Percentiles rank a stretch among this genome's conserved stretches.
phyloP scores from a whole-genome alignment of 2,888 invertebrate species.

The Eristalis pertinax region DNA sequence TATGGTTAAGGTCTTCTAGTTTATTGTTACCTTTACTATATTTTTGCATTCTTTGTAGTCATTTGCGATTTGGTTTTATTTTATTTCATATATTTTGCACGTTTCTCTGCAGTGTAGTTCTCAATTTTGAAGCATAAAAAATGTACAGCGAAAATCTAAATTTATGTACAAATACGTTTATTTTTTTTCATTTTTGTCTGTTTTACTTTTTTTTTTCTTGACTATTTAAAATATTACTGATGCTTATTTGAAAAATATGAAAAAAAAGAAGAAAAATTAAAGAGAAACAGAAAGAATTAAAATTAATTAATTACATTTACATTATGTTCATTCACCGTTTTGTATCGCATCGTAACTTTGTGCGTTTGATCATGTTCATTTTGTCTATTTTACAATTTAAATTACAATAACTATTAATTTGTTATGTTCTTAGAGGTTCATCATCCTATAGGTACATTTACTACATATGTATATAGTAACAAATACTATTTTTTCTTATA shows the following conservation, averaged over 20 bases:
- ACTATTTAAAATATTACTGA: conserved; percentile 49
- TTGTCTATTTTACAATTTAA: conserved; percentile 45
- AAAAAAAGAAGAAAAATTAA: not conserved
- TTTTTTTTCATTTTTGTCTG: conserved; percentile 12
- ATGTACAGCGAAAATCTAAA: conserved; percentile 60
- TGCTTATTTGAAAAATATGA: conserved; percentile 13
- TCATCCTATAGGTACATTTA: conserved; percentile 60
- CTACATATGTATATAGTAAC: conserved; percentile 41
- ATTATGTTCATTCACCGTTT: conserved; percentile 51
- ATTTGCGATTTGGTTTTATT: conserved; percentile 7
- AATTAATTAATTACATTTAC: conserved; percentile 24
- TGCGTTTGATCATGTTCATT: conserved; percentile 64
- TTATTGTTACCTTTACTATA: conserved; percentile 17
- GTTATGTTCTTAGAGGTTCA: conserved; percentile 44
- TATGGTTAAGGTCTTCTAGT: conserved; percentile 6
- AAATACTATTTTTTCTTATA: conserved; percentile 35
- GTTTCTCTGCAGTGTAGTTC: conserved; percentile 47
- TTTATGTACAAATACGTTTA: conserved; percentile 55
- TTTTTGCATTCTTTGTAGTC: conserved; percentile 16
- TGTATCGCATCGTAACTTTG: conserved; percentile 68
- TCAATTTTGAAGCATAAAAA: conserved; percentile 58
- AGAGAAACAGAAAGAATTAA: conserved; percentile 1
- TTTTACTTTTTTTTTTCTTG: conserved; percentile 20
- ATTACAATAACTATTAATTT: conserved; percentile 49
- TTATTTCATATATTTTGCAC: conserved; percentile 11